Conservation (phyloP, 2,113 vertebrate species). For the Aleadryas rufinucha region DNA sequence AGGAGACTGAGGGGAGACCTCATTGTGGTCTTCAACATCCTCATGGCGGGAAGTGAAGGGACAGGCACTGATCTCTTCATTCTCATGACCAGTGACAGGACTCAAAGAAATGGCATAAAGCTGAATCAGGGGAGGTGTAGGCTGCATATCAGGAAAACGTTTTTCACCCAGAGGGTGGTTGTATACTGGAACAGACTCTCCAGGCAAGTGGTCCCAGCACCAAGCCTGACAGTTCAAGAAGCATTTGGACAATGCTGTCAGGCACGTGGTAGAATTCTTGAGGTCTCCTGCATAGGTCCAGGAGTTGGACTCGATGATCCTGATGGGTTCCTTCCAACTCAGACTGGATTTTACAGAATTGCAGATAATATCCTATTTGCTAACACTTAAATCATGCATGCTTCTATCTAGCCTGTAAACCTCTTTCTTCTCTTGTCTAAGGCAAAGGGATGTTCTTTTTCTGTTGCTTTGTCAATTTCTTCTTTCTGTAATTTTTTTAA, state of each 20-base stretch:
- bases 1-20: background rate
- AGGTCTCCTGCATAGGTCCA: background rate
- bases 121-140: background rate
- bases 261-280: background rate
- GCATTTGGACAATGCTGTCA: background rate
- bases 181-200: background rate
- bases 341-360: background rate
- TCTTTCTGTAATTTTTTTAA: background rate
- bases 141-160: too few relatives aligned
- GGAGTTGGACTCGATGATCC: fast-evolving
- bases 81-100: background rate
- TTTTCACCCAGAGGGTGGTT: background rate
- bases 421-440: background rate
- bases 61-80: background rate
- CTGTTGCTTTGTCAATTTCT: background rate
- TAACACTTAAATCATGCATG: background rate
- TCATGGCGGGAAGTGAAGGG: fast-evolving
- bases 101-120: background rate
- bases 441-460: background rate
- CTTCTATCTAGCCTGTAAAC: background rate
- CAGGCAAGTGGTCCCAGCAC: background rate
- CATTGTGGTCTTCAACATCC: too few relatives aligned
- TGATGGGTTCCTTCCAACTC: background rate
- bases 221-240: background rate
- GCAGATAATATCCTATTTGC: background rate